Percentiles rank a stretch among this genome's conserved stretches.
Evolutionary conservation across 1,140 invertebrate genomes (phyloP).

Genomic region (Sitodiplosis mosellana): DNA sequence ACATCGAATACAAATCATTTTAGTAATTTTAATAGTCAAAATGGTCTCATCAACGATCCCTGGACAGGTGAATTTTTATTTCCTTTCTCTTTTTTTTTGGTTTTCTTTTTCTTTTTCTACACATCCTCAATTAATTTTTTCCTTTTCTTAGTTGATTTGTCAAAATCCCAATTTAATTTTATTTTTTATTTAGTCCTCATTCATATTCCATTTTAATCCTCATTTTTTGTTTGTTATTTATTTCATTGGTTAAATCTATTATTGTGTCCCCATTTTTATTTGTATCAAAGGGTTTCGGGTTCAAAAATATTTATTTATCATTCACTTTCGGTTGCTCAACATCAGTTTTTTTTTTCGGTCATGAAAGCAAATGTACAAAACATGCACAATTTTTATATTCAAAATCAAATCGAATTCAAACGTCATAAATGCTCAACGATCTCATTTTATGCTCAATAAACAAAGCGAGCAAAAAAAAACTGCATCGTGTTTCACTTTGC

Average conservation of each 20-base stretch:
- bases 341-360: not conserved
- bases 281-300: no score
- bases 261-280: no score
- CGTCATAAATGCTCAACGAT: no score
- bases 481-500: no score
- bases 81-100: conserved; percentile 12
- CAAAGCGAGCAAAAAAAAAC: no score
- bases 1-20: conserved; percentile 1
- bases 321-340: conserved; percentile 1
- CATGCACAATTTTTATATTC: no score
- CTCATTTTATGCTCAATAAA: no score
- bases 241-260: no score
- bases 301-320: no score
- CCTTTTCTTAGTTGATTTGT: not conserved
- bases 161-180: not conserved
- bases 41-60: conserved; percentile 17
- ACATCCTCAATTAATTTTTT: not conserved
- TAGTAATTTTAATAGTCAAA: conserved; percentile 3
- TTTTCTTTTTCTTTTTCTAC: conserved; percentile 5
- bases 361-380: no score
- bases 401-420: not conserved
- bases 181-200: not conserved
- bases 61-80: conserved; percentile 29
- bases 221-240: no score
- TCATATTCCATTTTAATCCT: no score